A percentile compares a stretch with the other conserved stretches of the same genome.
These are phyloP conservation scores for Syngnathus rostellatus DNA, from an alignment of 2,797 vertebrate species.

Conservation along the genomic window DNA sequence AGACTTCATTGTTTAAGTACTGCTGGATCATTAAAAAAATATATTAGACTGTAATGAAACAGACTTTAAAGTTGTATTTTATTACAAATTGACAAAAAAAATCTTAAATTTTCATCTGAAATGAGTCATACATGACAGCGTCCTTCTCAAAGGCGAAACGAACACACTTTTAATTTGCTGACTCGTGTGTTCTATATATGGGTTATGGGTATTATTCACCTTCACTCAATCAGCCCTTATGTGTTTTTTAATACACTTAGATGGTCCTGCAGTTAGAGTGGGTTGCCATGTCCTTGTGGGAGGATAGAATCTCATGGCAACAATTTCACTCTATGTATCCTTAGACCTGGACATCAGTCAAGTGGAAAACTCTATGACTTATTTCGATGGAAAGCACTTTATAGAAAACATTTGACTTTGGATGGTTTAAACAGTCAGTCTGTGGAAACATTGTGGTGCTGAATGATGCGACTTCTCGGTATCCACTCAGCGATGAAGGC, in stretches of 20 bases:
- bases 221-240: constrained; percentile 13
- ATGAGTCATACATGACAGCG: background rate
- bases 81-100: background rate
- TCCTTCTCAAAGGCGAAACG: background rate
- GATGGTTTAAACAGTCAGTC: background rate
- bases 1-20: no score
- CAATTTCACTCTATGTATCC: background rate
- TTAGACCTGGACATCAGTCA: background rate
- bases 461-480: constrained; percentile 22
- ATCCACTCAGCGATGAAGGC: constrained; percentile 51
- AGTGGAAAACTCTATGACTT: background rate
- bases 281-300: constrained; percentile 26
- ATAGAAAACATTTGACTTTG: background rate
- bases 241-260: constrained; percentile 37
- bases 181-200: constrained; percentile 8
- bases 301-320: background rate
- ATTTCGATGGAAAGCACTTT: background rate
- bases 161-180: constrained; percentile 12
- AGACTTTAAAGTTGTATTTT: background rate
- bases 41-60: background rate
- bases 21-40: background rate
- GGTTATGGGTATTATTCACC: constrained; percentile 7
- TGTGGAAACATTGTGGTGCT: constrained; percentile 2
- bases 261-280: constrained; percentile 14
- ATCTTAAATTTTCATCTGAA: background rate